These are phyloP conservation scores for Scotopteryx bipunctaria DNA, from an alignment of 2,888 invertebrate genomes.

Conservation along the genomic window DNA sequence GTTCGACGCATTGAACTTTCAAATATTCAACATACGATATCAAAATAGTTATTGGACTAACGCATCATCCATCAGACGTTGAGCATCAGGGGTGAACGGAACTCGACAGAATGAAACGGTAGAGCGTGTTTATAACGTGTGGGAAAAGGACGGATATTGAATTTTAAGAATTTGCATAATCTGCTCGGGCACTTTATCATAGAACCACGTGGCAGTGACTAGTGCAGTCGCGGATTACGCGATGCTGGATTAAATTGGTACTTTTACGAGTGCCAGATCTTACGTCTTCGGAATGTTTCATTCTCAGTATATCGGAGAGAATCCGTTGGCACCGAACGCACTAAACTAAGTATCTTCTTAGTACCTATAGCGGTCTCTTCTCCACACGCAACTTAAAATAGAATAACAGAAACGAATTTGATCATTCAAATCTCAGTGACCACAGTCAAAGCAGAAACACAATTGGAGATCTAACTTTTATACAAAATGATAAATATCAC, in stretches of 20 bases:
- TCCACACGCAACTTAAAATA: conserved; percentile 16
- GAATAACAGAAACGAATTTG: conserved; percentile 31
- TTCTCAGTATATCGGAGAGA: no score
- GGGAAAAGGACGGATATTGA: conserved; percentile 60
- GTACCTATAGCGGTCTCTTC: background rate
- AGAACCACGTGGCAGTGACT: conserved; percentile 83
- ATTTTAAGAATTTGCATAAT: conserved; percentile 82
- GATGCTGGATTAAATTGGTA: conserved; percentile 69
- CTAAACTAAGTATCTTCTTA: no score
- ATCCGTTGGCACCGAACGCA: no score
- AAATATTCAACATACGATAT: conserved; percentile 78
- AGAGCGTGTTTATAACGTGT: conserved; percentile 42
- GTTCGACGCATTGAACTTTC: conserved; percentile 58
- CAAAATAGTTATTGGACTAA: conserved; percentile 82
- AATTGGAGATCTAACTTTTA: conserved; percentile 72
- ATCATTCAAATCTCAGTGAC: conserved; percentile 49
- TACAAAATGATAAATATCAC: conserved; percentile 81
- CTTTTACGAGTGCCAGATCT: conserved; percentile 57
- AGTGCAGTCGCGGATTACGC: conserved; percentile 80
- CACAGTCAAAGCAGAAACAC: conserved; percentile 66
- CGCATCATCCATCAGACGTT: conserved; percentile 81
- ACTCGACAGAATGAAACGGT: conserved; percentile 55
- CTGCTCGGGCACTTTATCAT: conserved; percentile 82
- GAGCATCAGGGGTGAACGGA: conserved; percentile 72
- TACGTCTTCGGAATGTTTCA: conserved; percentile 40